Evolutionary conservation across 2,113 vertebrate genomes (phyloP).

Genomic region (Ahaetulla prasina): DNA sequence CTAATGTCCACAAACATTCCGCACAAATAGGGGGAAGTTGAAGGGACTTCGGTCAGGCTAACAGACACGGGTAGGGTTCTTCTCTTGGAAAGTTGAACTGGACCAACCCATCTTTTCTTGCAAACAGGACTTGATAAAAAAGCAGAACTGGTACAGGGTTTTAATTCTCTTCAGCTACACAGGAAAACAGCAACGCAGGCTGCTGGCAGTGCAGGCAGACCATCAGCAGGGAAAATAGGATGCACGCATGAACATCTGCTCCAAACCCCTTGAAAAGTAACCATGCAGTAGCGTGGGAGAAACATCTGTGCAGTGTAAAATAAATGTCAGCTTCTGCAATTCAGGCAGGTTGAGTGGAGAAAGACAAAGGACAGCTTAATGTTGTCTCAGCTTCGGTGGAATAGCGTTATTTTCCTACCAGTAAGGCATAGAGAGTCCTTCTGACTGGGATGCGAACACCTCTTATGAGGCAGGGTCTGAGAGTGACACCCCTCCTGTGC

Average conservation of each 20-base stretch:
- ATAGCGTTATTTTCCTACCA: neutral
- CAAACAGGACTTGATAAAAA: neutral
- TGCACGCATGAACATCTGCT: neutral
- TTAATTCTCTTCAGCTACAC: neutral
- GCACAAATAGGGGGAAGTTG: neutral
- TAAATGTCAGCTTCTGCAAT: constrained; percentile 6
- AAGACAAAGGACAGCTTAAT: constrained; percentile 12
- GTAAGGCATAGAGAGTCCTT: neutral
- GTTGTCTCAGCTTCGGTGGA: neutral
- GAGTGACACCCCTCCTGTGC: too few relatives aligned
- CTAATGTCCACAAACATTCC: neutral
- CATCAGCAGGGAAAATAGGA: neutral
- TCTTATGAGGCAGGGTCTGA: neutral
- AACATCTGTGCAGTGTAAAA: constrained; percentile 13
- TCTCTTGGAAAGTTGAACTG: neutral
- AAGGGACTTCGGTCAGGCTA: neutral
- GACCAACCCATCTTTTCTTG: neutral
- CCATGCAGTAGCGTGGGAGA: neutral
- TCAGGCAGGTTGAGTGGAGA: constrained; percentile 24
- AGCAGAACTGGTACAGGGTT: neutral
- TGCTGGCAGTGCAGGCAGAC: neutral
- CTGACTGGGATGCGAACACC: neutral
- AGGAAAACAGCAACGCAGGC: neutral
- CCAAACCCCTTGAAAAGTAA: constrained; percentile 11
- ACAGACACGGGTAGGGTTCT: neutral